These are phyloP conservation scores for Plestiodon gilberti DNA, from an alignment of 2,113 vertebrate genomes.

Conservation along the genomic window DNA sequence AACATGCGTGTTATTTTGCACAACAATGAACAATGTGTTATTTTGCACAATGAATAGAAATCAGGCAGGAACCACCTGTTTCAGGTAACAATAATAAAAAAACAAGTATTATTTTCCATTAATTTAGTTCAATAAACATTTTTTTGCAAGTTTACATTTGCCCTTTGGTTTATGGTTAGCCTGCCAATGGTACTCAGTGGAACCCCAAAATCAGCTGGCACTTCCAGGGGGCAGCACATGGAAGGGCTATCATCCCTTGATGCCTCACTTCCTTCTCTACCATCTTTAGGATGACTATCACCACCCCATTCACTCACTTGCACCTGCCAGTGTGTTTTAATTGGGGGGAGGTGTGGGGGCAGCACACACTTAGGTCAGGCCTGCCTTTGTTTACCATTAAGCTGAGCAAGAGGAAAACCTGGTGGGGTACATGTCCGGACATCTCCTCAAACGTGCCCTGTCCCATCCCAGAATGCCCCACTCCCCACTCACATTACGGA, in stretches of 20 bases:
- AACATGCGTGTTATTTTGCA: background rate
- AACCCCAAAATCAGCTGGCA: no score
- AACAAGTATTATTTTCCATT: background rate
- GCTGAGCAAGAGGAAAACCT: background rate
- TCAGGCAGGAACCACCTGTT: background rate
- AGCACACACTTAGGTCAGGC: no score
- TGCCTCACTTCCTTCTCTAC: no score
- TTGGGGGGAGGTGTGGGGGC: no score
- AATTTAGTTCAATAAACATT: background rate
- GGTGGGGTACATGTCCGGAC: accelerated
- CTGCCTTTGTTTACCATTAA: background rate
- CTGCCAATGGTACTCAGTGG: no score
- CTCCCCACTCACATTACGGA: conserved; percentile 74
- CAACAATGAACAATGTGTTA: no score
- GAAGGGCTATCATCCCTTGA: no score
- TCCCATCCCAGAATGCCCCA: background rate
- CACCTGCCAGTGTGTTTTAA: no score
- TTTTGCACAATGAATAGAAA: background rate
- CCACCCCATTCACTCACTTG: no score
- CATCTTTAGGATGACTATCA: no score
- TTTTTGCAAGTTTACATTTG: background rate
- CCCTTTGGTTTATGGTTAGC: background rate
- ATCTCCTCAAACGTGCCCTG: accelerated
- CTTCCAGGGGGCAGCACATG: no score
- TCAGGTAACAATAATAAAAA: background rate